Conservation (phyloP, 2,113 vertebrate genomes). For the Toxostoma redivivum region DNA sequence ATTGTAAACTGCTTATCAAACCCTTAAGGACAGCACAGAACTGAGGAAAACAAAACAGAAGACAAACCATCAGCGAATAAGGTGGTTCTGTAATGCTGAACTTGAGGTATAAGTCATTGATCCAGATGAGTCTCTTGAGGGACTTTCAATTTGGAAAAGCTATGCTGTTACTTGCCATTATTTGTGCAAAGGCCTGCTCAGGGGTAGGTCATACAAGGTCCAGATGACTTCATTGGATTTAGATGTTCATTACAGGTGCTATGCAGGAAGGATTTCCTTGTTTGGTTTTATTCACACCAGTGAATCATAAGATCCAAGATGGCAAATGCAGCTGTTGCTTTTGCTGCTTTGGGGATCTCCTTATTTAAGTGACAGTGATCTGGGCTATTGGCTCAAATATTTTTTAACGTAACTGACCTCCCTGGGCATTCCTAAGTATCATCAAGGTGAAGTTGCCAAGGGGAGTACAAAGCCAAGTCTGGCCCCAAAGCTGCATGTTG, state of each 20-base stretch:
- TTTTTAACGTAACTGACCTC: background rate
- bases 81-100: background rate
- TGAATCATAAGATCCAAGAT: background rate
- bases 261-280: background rate
- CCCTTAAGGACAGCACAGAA: background rate
- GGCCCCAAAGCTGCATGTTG: background rate
- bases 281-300: background rate
- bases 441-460: background rate
- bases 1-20: background rate
- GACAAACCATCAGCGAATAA: background rate
- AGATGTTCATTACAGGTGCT: slow-evolving; percentile 14
- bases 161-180: background rate
- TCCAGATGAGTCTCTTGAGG: background rate
- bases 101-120: background rate
- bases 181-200: background rate
- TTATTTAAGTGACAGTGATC: background rate
- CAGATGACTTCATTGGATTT: background rate
- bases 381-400: background rate
- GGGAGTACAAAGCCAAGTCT: background rate
- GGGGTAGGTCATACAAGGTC: background rate
- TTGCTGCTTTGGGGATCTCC: background rate
- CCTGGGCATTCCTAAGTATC: background rate
- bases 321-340: background rate
- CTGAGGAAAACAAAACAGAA: background rate
- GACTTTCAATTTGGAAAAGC: slow-evolving; percentile 2